phyloP scores from a whole-genome alignment of 2,113 vertebrate genomes.

The Macrotis lagotis region DNA sequence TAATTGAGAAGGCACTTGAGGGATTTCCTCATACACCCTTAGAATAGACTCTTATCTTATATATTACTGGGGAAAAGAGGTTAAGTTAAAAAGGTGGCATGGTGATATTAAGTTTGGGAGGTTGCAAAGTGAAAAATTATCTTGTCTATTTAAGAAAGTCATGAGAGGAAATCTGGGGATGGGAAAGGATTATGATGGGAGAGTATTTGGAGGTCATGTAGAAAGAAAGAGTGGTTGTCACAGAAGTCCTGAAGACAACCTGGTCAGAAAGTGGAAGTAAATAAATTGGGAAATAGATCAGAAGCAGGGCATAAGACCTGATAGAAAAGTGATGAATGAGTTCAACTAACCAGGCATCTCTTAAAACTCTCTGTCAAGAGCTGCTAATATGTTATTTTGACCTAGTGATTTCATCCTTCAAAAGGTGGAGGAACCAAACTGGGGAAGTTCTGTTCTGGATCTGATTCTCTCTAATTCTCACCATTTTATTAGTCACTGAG shows the following conservation, averaged over 20 bases:
- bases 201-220: not conserved
- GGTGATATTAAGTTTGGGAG: not conserved
- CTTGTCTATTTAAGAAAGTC: not conserved
- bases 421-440: not conserved
- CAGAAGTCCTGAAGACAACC: not conserved
- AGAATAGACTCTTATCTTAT: not conserved
- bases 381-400: not conserved
- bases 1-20: not conserved
- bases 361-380: not conserved
- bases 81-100: not conserved
- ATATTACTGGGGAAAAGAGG: not conserved
- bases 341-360: not conserved
- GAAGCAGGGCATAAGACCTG: not conserved
- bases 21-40: not conserved
- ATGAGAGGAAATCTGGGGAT: not conserved
- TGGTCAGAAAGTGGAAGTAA: not conserved
- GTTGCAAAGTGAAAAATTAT: not conserved
- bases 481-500: not conserved
- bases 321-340: not conserved
- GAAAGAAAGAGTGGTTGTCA: not conserved
- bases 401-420: not conserved
- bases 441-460: not conserved
- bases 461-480: not conserved
- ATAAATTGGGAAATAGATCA: not conserved
- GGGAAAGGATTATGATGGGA: not conserved